A percentile compares a stretch with the other conserved stretches of the same genome.
phyloP scores from a whole-genome alignment of 2,797 vertebrate genomes.

The Cygnus olor region DNA sequence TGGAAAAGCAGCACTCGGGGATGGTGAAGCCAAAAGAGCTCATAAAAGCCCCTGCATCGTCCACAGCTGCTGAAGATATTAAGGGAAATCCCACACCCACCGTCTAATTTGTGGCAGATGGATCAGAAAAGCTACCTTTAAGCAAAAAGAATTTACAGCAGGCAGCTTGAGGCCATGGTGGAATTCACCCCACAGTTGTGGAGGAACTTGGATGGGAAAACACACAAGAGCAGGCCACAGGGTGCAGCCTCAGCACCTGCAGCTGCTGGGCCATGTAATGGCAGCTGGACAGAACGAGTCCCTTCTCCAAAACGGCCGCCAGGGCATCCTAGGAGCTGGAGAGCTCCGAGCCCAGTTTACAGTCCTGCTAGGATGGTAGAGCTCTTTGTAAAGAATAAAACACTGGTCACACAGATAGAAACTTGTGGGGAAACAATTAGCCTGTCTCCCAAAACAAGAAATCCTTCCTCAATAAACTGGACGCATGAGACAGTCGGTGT shows the following conservation, averaged over 20 bases:
- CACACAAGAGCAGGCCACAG: rapidly evolving
- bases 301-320: not conserved
- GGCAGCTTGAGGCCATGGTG: rapidly evolving
- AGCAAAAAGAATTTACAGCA: not conserved
- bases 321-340: no score
- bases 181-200: not conserved
- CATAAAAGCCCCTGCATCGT: not conserved
- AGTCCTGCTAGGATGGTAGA: not conserved
- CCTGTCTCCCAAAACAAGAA: not conserved
- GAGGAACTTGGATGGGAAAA: not conserved
- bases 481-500: not conserved
- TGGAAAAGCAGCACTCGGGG: not conserved
- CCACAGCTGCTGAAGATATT: not conserved
- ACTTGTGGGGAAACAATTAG: not conserved
- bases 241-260: rapidly evolving
- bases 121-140: not conserved
- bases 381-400: not conserved
- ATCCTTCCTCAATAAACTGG: not conserved
- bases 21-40: not conserved
- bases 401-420: not conserved
- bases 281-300: not conserved
- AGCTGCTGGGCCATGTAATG: rapidly evolving
- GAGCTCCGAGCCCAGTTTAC: not conserved
- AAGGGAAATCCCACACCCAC: no score
- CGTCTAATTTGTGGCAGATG: not conserved